A percentile compares a stretch with the other conserved stretches of the same genome.
Conservation (phyloP, 1,140 invertebrate genomes). For the Cydia pomonella region DNA sequence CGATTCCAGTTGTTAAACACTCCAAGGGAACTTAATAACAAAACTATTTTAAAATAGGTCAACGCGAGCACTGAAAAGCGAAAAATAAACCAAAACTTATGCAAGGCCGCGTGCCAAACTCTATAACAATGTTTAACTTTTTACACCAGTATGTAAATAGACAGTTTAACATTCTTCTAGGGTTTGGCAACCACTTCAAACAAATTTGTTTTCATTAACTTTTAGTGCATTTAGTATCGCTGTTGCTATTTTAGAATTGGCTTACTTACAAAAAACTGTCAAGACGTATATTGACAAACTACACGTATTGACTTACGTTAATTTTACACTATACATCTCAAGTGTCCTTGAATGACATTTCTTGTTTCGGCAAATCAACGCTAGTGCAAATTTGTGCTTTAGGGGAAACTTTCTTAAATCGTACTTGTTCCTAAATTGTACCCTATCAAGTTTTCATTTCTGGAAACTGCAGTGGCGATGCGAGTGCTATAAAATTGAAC, state of each 20-base stretch:
- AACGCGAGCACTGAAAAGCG: not conserved
- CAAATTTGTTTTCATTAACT: constrained; percentile 11
- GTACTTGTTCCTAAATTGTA: too few species aligned
- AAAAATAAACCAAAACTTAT: constrained; percentile 3
- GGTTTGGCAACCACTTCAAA: constrained; percentile 6
- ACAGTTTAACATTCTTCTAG: constrained; percentile 12
- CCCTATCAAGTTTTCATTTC: too few species aligned
- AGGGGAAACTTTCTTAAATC: too few species aligned
- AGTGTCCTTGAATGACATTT: not conserved
- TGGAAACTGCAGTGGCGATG: too few species aligned
- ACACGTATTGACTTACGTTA: not conserved
- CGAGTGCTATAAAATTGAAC: too few species aligned
- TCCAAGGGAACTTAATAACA: too few species aligned
- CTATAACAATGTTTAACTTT: not conserved
- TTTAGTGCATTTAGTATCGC: constrained; percentile 1
- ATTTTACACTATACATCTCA: not conserved
- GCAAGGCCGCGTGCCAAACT: constrained; percentile 15
- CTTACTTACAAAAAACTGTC: not conserved
- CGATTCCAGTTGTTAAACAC: too few species aligned
- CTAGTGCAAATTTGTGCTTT: not conserved
- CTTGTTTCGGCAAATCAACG: not conserved
- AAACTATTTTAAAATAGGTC: not conserved
- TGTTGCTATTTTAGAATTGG: constrained; percentile 14
- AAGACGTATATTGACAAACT: not conserved
- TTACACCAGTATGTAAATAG: constrained; percentile 1